These are phyloP conservation scores for Karalla daura DNA, from an alignment of 2,797 vertebrate species.

Conservation along the genomic window DNA sequence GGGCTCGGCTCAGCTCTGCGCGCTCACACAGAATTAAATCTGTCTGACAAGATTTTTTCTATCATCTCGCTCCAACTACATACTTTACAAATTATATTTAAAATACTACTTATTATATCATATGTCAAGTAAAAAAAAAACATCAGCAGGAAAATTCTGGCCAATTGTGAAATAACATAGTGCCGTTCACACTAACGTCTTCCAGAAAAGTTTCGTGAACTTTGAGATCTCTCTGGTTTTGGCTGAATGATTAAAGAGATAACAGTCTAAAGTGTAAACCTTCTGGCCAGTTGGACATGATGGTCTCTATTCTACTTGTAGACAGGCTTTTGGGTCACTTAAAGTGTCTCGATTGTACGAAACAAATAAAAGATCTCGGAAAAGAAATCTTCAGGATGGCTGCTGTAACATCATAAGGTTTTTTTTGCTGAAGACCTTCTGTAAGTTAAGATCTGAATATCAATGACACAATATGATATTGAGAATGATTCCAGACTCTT, in stretches of 20 bases:
- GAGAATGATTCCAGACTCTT: neutral
- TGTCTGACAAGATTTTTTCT: slow-evolving; percentile 45
- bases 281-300: slow-evolving; percentile 41
- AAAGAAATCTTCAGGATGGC: neutral
- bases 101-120: slow-evolving; percentile 61
- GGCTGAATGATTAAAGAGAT: slow-evolving; percentile 51
- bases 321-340: slow-evolving; percentile 8
- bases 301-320: slow-evolving; percentile 21
- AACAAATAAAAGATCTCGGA: neutral
- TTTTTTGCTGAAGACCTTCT: neutral
- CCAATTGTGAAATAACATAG: slow-evolving; percentile 60
- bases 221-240: slow-evolving; percentile 45
- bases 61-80: slow-evolving; percentile 57
- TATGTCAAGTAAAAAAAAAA: slow-evolving; percentile 64
- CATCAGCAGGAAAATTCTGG: slow-evolving; percentile 69
- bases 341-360: neutral
- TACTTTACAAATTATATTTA: slow-evolving; percentile 65
- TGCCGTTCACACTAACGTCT: slow-evolving; percentile 50
- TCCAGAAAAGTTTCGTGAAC: slow-evolving; percentile 40
- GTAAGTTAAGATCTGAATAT: too few species aligned
- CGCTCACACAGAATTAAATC: slow-evolving; percentile 39
- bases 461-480: neutral
- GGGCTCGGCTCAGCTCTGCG: slow-evolving; percentile 40
- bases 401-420: neutral
- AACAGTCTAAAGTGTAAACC: slow-evolving; percentile 78